Percentiles rank a stretch among this genome's conserved stretches.
These are phyloP conservation scores for Pachycephus smyrnensis DNA, from an alignment of 2,888 invertebrate genomes.

Conservation along the genomic window DNA sequence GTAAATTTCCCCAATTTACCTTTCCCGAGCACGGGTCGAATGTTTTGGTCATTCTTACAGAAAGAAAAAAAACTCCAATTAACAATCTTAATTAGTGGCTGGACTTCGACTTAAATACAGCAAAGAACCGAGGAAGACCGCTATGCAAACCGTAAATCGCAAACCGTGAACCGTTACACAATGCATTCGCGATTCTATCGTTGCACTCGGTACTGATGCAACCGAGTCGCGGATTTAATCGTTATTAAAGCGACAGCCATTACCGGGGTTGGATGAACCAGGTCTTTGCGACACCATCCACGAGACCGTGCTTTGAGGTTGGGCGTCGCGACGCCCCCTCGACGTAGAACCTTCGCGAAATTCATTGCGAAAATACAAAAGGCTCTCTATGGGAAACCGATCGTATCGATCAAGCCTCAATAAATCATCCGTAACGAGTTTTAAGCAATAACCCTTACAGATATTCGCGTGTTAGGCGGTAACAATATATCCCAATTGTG, in stretches of 20 bases:
- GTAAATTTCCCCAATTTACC: too few species aligned
- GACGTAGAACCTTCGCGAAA: not conserved
- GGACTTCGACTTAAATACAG: not conserved
- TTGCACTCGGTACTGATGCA: constrained; percentile 29
- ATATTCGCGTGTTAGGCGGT: too few species aligned
- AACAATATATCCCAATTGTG: not conserved
- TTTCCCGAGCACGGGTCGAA: too few species aligned
- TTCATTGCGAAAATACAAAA: not conserved
- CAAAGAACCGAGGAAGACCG: not conserved
- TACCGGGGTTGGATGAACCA: constrained; percentile 16
- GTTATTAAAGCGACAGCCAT: constrained; percentile 40
- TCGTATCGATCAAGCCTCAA: not conserved
- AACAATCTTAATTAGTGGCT: not conserved
- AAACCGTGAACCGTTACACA: not conserved
- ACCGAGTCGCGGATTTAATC: constrained; percentile 38
- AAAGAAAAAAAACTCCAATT: not conserved
- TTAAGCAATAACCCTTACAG: not conserved
- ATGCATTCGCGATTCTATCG: not conserved
- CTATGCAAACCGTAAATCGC: not conserved
- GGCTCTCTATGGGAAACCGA: not conserved
- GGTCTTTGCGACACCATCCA: not conserved
- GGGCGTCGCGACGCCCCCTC: not conserved
- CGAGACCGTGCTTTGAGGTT: not conserved
- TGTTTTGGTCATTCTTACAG: too few species aligned
- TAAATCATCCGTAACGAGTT: not conserved